Percentiles rank a stretch among this genome's conserved stretches.
phyloP scores from a whole-genome alignment of 1,140 invertebrate species.

The Luehdorfia chinensis region DNA sequence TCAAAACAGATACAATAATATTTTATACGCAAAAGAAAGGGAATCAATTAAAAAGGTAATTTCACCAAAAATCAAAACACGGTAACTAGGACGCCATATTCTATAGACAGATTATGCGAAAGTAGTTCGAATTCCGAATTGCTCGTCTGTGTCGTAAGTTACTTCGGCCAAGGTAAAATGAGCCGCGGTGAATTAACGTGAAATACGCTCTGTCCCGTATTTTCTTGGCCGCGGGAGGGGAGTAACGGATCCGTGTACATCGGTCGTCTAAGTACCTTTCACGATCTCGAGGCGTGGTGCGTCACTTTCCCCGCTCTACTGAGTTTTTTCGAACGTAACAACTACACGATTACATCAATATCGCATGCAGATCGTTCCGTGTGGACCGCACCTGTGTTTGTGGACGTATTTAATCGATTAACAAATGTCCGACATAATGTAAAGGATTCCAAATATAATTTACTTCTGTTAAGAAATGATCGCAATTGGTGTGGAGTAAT shows the following conservation, averaged over 20 bases:
- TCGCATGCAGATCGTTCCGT: constrained; percentile 58
- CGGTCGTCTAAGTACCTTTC: constrained; percentile 64
- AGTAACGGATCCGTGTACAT: constrained; percentile 30
- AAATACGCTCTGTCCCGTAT: constrained; percentile 8
- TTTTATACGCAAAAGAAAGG: not conserved
- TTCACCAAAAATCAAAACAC: constrained; percentile 26
- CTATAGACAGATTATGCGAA: constrained; percentile 60
- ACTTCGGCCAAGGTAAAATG: constrained; percentile 31
- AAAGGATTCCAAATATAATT: no score
- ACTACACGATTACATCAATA: constrained; percentile 62
- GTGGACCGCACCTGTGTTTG: constrained; percentile 47
- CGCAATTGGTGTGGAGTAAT: no score
- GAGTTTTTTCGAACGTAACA: constrained; percentile 69
- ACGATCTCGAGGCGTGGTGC: constrained; percentile 55
- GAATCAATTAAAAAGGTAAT: not conserved
- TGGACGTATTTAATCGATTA: no score
- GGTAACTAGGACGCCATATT: constrained; percentile 46
- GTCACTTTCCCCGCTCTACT: constrained; percentile 68
- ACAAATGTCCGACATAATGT: no score
- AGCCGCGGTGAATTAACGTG: constrained; percentile 38
- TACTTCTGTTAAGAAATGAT: no score
- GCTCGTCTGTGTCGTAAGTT: constrained; percentile 59
- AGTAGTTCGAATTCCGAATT: constrained; percentile 65
- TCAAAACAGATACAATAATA: no score
- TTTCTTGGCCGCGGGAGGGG: constrained; percentile 23